Conservation (phyloP, 1,140 invertebrate species). For the Aleiodes sp. region DNA sequence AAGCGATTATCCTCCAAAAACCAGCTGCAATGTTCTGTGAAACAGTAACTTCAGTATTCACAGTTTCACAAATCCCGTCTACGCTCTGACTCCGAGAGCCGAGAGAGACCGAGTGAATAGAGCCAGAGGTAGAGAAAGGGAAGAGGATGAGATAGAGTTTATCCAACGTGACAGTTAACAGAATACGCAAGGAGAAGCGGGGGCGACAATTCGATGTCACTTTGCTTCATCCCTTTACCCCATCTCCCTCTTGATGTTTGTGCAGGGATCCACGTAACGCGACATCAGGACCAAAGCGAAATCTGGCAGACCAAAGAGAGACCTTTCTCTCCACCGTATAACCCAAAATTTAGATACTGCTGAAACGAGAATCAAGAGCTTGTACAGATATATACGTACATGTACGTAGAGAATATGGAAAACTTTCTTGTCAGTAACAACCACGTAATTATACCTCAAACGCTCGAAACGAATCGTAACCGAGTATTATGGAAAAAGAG, state of each 20-base stretch:
- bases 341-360: neutral
- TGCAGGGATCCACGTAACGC: slow-evolving; percentile 17
- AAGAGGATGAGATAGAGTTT: neutral
- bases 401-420: neutral
- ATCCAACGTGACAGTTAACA: slow-evolving; percentile 21
- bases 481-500: neutral
- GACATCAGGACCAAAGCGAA: slow-evolving; percentile 10
- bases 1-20: too few relatives aligned
- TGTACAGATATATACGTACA: neutral
- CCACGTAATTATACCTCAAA: slow-evolving; percentile 25
- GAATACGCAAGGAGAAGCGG: neutral
- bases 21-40: too few relatives aligned
- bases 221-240: neutral
- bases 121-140: too few relatives aligned
- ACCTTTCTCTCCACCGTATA: neutral
- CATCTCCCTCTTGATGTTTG: slow-evolving; percentile 2
- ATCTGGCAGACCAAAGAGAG: slow-evolving; percentile 19
- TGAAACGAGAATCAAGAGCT: neutral
- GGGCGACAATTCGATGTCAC: slow-evolving; percentile 19
- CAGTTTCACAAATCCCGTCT: too few relatives aligned
- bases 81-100: too few relatives aligned
- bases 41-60: too few relatives aligned
- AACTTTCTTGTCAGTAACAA: slow-evolving; percentile 27
- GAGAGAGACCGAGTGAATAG: too few relatives aligned
- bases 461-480: neutral